Percentiles rank a stretch among this genome's conserved stretches.
Conservation (phyloP, 2,113 vertebrate genomes). For the Menidia beryllina region DNA sequence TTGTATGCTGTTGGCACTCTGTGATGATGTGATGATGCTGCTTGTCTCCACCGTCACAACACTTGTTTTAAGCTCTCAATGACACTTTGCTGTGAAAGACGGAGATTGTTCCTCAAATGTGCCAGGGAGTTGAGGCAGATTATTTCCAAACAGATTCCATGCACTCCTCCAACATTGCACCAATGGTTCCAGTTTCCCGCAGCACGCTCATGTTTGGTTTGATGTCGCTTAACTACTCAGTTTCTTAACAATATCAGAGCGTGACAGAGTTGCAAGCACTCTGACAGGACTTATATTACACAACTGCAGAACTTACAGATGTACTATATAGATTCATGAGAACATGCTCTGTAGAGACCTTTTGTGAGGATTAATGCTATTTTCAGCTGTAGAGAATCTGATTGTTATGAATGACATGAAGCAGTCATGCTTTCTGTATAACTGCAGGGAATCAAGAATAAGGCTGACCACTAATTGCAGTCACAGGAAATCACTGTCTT, state of each 20-base stretch:
- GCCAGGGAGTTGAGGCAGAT: slow-evolving; percentile 65
- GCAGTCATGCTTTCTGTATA: slow-evolving; percentile 27
- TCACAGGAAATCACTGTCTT: slow-evolving; percentile 9
- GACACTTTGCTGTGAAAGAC: slow-evolving; percentile 63
- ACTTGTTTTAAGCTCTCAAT: slow-evolving; percentile 75
- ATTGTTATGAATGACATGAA: slow-evolving; percentile 59
- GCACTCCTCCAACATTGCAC: slow-evolving; percentile 49
- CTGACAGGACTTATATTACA: slow-evolving; percentile 62
- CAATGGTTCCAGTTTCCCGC: slow-evolving; percentile 47
- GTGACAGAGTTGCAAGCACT: slow-evolving; percentile 58
- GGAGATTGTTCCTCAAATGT: slow-evolving; percentile 75
- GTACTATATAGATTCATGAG: slow-evolving; percentile 11
- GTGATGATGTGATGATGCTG: slow-evolving; percentile 42
- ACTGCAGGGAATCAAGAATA: slow-evolving; percentile 28
- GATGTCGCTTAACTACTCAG: slow-evolving; percentile 62
- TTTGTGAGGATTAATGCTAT: slow-evolving; percentile 57
- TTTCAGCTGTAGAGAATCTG: slow-evolving; percentile 60
- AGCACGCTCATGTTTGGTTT: slow-evolving; percentile 50
- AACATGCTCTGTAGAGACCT: slow-evolving; percentile 41
- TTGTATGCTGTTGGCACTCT: slow-evolving; percentile 26
- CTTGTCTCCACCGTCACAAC: slow-evolving; percentile 53
- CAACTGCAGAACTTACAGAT: slow-evolving; percentile 39
- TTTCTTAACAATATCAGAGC: slow-evolving; percentile 71
- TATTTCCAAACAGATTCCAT: slow-evolving; percentile 61
- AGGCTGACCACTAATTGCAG: slow-evolving; percentile 31